A percentile compares a stretch with the other conserved stretches of the same genome.
Evolutionary conservation across 2,888 invertebrate genomes (phyloP).

Genomic region (Formica aserva): DNA sequence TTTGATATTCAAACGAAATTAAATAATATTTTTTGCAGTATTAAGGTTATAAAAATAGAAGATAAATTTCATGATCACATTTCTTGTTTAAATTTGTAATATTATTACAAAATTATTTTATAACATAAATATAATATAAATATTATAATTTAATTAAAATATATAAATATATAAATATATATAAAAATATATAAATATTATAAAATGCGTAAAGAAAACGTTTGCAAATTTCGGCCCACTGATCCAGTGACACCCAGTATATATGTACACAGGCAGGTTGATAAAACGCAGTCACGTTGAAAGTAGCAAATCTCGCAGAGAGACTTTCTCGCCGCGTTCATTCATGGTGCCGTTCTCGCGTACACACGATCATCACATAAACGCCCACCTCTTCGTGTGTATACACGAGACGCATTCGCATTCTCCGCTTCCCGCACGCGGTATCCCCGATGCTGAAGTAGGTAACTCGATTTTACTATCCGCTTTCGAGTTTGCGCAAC

Average conservation of each 20-base stretch:
- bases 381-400: background rate
- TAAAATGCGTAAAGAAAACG: no score
- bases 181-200: no score
- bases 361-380: slow-evolving; percentile 32
- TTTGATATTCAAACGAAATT: background rate
- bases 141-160: no score
- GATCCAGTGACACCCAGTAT: slow-evolving; percentile 22
- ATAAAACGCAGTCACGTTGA: slow-evolving; percentile 40
- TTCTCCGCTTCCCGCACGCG: slow-evolving; percentile 42
- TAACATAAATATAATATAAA: no score
- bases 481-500: slow-evolving; percentile 53
- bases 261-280: background rate
- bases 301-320: slow-evolving; percentile 50
- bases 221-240: slow-evolving; percentile 17
- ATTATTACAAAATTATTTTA: background rate
- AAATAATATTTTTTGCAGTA: background rate
- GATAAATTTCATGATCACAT: background rate
- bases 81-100: background rate
- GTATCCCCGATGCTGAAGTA: slow-evolving; percentile 39
- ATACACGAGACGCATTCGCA: slow-evolving; percentile 38
- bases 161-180: no score
- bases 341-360: slow-evolving; percentile 48
- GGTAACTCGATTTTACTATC: slow-evolving; percentile 56
- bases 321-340: slow-evolving; percentile 47
- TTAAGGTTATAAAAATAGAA: background rate